phyloP scores from a whole-genome alignment of 2,888 invertebrate species.

The Acleris cristana region DNA sequence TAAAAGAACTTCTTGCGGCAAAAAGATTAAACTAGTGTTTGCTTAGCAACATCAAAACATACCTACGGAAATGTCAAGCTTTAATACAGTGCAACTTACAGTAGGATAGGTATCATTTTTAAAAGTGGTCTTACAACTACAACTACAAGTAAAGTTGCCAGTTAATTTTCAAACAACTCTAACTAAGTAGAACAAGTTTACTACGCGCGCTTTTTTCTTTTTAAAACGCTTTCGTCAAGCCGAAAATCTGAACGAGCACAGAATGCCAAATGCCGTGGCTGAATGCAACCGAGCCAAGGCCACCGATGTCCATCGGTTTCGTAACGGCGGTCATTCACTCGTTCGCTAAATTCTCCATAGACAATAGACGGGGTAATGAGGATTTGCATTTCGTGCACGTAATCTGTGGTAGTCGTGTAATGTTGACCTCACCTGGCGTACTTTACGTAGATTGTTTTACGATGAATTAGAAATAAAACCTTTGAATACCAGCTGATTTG shows the following conservation, averaged over 20 bases:
- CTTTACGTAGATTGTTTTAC: neutral
- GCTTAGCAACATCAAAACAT: too few species aligned
- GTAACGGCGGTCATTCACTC: conserved; percentile 50
- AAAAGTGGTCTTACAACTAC: too few species aligned
- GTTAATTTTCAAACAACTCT: neutral
- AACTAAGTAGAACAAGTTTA: neutral
- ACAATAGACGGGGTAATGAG: conserved; percentile 30
- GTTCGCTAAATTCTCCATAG: conserved; percentile 39
- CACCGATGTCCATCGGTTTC: conserved; percentile 41
- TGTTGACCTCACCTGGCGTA: conserved; percentile 18
- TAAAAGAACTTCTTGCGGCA: too few species aligned
- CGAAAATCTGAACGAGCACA: conserved; percentile 24
- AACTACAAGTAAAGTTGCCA: too few species aligned
- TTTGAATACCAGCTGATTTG: neutral
- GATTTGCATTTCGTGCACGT: conserved; percentile 33
- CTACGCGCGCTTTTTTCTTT: conserved; percentile 3
- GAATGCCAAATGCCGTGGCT: conserved; percentile 31
- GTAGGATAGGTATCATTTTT: too few species aligned
- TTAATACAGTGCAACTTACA: too few species aligned
- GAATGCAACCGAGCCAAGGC: conserved; percentile 48
- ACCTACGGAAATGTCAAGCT: too few species aligned
- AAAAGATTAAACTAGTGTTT: too few species aligned
- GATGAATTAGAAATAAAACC: neutral
- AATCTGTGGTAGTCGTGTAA: conserved; percentile 34
- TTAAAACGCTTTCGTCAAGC: conserved; percentile 26